Conservation (phyloP, 2,113 vertebrate species). For the Physeter macrocephalus region DNA sequence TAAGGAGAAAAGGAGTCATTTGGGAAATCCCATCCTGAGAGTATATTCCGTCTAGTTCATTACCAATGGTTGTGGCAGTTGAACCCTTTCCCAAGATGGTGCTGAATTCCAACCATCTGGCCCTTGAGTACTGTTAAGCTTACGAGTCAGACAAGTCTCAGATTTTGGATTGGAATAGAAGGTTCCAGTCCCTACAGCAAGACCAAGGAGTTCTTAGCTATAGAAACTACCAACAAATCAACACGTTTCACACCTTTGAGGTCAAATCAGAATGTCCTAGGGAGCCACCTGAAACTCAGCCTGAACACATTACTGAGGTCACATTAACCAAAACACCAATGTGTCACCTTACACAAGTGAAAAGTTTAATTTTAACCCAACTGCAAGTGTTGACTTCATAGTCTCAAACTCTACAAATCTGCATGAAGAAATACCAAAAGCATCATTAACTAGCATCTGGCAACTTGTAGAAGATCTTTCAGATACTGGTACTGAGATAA, state of each 20-base stretch:
- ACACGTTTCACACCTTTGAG: neutral
- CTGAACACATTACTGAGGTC: neutral
- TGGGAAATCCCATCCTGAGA: neutral
- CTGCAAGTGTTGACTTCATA: neutral
- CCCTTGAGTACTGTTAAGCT: too few species aligned
- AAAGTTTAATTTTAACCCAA: neutral
- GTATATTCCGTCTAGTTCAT: neutral
- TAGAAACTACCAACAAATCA: neutral
- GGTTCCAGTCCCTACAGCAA: neutral
- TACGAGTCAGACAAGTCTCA: accelerated
- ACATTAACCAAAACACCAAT: neutral
- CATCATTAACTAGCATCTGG: neutral
- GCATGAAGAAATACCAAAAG: neutral
- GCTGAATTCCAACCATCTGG: neutral
- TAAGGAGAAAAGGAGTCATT: neutral
- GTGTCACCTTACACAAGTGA: neutral
- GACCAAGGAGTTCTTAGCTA: neutral
- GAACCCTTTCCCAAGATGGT: neutral
- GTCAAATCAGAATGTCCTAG: neutral
- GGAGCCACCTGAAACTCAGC: neutral
- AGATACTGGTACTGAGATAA: neutral
- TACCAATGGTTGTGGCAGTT: neutral
- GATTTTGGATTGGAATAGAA: neutral
- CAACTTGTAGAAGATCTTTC: neutral
- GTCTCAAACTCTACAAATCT: neutral